Evolutionary conservation across 2,888 invertebrate genomes (phyloP).

Genomic region (Platerodrilus igneus): DNA sequence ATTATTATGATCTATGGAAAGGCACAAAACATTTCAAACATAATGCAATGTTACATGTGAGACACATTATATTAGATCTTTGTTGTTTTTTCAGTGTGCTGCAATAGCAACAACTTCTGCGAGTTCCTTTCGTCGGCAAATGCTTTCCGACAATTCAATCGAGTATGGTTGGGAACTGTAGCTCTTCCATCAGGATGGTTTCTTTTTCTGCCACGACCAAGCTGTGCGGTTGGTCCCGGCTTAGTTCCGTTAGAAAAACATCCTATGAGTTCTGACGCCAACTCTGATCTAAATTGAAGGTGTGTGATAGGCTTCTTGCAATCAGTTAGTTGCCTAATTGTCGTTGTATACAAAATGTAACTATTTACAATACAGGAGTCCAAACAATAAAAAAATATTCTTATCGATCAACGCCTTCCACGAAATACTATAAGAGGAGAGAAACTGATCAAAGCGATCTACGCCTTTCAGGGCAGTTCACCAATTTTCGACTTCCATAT

Average conservation of each 20-base stretch:
- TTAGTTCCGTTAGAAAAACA: neutral
- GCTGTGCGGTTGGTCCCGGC: neutral
- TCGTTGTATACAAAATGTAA: constrained; percentile 4
- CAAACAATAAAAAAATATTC: neutral
- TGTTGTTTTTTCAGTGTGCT: no score
- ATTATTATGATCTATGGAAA: no score
- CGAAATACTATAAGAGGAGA: neutral
- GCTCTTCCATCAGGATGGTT: neutral
- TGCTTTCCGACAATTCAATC: no score
- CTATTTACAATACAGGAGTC: neutral
- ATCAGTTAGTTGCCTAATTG: neutral
- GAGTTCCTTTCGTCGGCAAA: no score
- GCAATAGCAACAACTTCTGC: no score
- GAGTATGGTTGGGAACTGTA: no score
- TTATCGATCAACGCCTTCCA: neutral
- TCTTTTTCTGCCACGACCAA: neutral
- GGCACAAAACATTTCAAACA: no score
- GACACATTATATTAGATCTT: no score
- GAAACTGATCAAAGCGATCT: neutral
- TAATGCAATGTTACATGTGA: no score
- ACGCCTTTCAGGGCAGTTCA: neutral
- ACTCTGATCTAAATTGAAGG: neutral
- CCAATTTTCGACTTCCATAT: neutral
- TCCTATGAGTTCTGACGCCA: neutral
- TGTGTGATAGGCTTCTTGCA: neutral